phyloP scores from a whole-genome alignment of 2,888 invertebrate genomes.

The Strigamia transsilvanica region DNA sequence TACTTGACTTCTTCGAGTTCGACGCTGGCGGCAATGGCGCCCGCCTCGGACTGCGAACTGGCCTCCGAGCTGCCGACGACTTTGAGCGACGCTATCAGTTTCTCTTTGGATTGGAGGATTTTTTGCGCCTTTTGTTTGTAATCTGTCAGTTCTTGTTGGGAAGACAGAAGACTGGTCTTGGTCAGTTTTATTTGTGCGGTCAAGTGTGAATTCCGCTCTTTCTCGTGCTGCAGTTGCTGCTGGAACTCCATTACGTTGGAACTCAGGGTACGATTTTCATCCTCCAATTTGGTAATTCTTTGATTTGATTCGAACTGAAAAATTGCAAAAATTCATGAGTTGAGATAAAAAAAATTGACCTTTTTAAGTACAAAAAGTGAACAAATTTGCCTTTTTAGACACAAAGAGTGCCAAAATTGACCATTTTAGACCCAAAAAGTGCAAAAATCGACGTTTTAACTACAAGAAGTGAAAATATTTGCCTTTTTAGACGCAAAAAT shows the following conservation, averaged over 20 bases:
- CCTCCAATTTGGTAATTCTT: slow-evolving; percentile 64
- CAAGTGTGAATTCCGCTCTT: slow-evolving; percentile 59
- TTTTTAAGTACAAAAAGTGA: too few relatives aligned
- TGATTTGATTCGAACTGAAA: slow-evolving; percentile 62
- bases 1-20: slow-evolving; percentile 72
- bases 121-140: slow-evolving; percentile 81
- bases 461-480: too few relatives aligned
- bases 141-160: slow-evolving; percentile 73
- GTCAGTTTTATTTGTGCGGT: slow-evolving; percentile 63
- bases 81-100: slow-evolving; percentile 73
- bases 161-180: slow-evolving; percentile 64
- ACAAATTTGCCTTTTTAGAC: too few relatives aligned
- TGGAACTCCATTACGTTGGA: slow-evolving; percentile 62
- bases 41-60: slow-evolving; percentile 59
- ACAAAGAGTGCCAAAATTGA: too few relatives aligned
- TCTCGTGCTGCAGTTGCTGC: slow-evolving; percentile 62
- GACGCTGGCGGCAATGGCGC: slow-evolving; percentile 60
- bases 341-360: background rate
- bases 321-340: slow-evolving; percentile 49
- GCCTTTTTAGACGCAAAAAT: background rate
- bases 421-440: too few relatives aligned
- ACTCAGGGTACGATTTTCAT: slow-evolving; percentile 66
- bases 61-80: slow-evolving; percentile 56
- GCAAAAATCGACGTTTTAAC: too few relatives aligned
- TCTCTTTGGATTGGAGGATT: slow-evolving; percentile 80